Evolutionary conservation across 2,888 invertebrate species (phyloP).

Genomic region (Xestia rhomboidea): DNA sequence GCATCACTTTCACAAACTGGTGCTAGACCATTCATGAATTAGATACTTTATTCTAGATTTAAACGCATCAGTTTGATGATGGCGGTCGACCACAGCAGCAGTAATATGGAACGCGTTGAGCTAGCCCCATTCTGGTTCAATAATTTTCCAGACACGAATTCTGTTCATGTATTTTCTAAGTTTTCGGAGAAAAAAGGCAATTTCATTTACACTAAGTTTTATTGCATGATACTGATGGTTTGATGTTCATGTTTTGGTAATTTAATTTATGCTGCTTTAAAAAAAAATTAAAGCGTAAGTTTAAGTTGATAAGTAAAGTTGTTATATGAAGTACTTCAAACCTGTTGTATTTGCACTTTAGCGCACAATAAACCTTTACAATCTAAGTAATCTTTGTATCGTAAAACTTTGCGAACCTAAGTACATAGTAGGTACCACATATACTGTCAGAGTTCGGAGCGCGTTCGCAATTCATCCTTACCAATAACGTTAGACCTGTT

Average conservation of each 20-base stretch:
- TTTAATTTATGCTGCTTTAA: neutral
- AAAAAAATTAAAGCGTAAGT: neutral
- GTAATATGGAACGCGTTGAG: neutral
- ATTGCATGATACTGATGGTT: neutral
- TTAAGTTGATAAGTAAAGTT: neutral
- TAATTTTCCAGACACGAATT: slow-evolving; percentile 5
- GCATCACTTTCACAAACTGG: neutral
- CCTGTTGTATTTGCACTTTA: slow-evolving; percentile 11
- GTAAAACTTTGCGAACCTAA: neutral
- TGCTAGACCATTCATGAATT: neutral
- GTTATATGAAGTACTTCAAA: slow-evolving; percentile 10
- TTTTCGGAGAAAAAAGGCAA: neutral
- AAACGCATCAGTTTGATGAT: neutral
- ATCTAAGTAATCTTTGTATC: neutral
- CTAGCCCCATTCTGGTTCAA: neutral
- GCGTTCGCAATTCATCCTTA: neutral
- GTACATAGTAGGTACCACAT: neutral
- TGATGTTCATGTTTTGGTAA: neutral
- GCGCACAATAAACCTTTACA: slow-evolving; percentile 21
- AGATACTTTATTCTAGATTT: neutral
- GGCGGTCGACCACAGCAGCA: slow-evolving; percentile 3
- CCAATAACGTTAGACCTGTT: neutral
- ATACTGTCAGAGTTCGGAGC: neutral
- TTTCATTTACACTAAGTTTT: neutral
- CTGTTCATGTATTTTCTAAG: neutral